These are phyloP conservation scores for Gastrophryne carolinensis DNA, from an alignment of 2,797 vertebrate genomes.

Conservation along the genomic window DNA sequence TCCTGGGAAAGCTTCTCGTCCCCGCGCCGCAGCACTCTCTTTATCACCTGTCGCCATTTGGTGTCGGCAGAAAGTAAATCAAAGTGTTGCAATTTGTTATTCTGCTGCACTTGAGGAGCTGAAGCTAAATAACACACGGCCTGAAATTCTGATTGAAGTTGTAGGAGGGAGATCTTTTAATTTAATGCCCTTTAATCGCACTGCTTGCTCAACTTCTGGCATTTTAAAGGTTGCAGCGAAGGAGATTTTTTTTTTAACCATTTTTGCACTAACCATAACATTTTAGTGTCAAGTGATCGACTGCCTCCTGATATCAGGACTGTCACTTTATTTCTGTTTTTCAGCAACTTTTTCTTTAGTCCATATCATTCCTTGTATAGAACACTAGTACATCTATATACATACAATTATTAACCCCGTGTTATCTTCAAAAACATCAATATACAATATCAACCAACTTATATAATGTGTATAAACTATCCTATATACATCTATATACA, in stretches of 20 bases:
- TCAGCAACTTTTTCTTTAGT: not conserved
- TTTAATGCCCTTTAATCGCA: constrained; percentile 85
- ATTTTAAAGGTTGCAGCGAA: constrained; percentile 76
- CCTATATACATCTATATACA: too few relatives aligned
- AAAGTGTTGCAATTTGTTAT: constrained; percentile 82
- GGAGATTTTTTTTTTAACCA: constrained; percentile 38
- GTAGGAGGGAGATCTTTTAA: constrained; percentile 87
- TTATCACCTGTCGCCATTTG: constrained; percentile 91
- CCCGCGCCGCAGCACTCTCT: constrained; percentile 81
- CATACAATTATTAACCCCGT: too few relatives aligned
- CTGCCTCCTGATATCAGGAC: not conserved
- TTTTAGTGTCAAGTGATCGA: not conserved
- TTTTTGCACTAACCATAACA: not conserved
- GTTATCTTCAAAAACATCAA: too few relatives aligned
- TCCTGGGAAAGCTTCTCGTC: constrained; percentile 85
- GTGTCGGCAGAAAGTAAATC: constrained; percentile 88
- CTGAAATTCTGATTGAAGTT: constrained; percentile 86
- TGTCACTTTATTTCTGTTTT: not conserved
- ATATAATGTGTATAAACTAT: too few relatives aligned
- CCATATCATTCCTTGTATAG: too few relatives aligned
- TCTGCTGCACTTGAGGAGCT: constrained; percentile 84
- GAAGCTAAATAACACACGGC: constrained; percentile 84
- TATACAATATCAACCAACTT: too few relatives aligned
- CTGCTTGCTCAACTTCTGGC: constrained; percentile 76
- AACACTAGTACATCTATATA: too few relatives aligned